Evolutionary conservation across 2,113 vertebrate species (phyloP), one percentile per base, ranked within the genome.

Genomic region (Brachypodius melanocephalos): DNA sequence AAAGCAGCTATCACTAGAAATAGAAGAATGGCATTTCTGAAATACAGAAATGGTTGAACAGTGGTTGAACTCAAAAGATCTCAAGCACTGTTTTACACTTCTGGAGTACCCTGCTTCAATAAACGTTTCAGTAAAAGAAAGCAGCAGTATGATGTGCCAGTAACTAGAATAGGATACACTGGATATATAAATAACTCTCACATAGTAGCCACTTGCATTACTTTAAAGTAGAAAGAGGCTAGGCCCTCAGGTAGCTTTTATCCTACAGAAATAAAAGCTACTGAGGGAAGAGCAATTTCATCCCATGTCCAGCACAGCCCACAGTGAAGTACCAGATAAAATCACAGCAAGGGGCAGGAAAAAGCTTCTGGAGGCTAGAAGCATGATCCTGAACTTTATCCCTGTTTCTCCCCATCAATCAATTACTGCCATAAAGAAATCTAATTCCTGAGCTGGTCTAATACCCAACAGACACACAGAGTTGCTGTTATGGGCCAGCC

Each of bases 361-460:
- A 68, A 74, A 34, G 16, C 38, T 28, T 12, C n/a, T 55, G n/a
- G n/a, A 81, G 34, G 13, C 19, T 43, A 65, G 13, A 55, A 40
- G 5, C 3, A 8, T 5, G 8, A 68, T 34, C 14, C 15, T 29
- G 14, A 73, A 38, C 9, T 7, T 55, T 17, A 68, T 25, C 6
- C 15, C 17, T 0, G 0, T 40, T 51, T 22, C 20, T 54, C 14
- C 3, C 6, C 4, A 3, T 12, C 28, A 43, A 8, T 25, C 10
- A 22, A 10, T 28, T 34, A 31, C 51, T 43, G 12, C 8, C n/a
- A 69, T 25, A 48, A 65, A 52, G 26, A 57, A 82, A 61, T 52
- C 13, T 61, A 42, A 25, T 46, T 61, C 36, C 43, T 20, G 22
- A 81, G 17, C 15, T 31, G 13, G 15, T 81, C 42, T 57, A 34